A percentile compares a stretch with the other conserved stretches of the same genome.
phyloP scores from a whole-genome alignment of 2,797 vertebrate genomes.

The Apogon hyalosoma region DNA sequence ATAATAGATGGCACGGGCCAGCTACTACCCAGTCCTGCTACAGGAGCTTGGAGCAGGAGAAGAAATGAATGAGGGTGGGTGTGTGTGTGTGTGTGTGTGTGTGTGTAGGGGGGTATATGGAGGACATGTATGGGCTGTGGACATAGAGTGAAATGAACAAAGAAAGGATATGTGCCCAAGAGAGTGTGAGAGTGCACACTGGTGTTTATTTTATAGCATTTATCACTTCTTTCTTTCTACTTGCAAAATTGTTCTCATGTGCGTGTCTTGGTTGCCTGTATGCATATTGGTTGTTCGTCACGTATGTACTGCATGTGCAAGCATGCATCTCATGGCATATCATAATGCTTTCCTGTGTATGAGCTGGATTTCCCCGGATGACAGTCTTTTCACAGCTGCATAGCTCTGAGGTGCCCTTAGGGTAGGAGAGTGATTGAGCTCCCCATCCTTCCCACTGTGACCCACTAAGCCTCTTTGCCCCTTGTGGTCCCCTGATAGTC shows the following conservation, averaged over 20 bases:
- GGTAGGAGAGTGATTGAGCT: constrained; percentile 71
- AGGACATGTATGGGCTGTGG: constrained; percentile 39
- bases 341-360: constrained; percentile 29
- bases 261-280: constrained; percentile 6
- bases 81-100: constrained; percentile 1
- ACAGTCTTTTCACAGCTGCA: constrained; percentile 63
- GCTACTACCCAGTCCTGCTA: constrained; percentile 60
- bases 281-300: background rate
- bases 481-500: constrained; percentile 48
- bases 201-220: constrained; percentile 29
- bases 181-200: constrained; percentile 6
- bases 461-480: constrained; percentile 62
- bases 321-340: constrained; percentile 28
- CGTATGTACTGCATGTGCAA: constrained; percentile 10
- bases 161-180: constrained; percentile 19
- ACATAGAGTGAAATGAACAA: constrained; percentile 30
- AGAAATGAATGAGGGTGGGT: constrained; percentile 46
- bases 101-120: constrained; percentile 8
- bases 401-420: constrained; percentile 59
- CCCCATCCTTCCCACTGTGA: constrained; percentile 65
- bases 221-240: constrained; percentile 32
- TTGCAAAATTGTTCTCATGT: constrained; percentile 21
- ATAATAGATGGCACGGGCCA: constrained; percentile 80
- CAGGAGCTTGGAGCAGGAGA: constrained; percentile 49
- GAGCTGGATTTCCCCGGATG: constrained; percentile 47